Conservation (phyloP, 2,113 vertebrate species). For the Amia ocellicauda region DNA sequence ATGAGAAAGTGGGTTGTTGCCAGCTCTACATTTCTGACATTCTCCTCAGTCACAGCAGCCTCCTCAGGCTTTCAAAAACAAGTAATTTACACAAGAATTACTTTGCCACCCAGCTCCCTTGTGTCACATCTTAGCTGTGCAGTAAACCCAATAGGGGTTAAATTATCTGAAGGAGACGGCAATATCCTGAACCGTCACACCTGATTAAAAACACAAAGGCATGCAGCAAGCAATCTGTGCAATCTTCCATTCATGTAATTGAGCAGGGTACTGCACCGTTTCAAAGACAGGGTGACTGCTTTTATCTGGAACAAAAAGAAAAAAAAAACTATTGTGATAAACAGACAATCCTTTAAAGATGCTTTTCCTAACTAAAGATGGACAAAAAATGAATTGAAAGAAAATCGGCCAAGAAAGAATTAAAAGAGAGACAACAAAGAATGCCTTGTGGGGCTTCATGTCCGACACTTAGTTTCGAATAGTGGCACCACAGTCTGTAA, state of each 20-base stretch:
- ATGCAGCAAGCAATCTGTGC: background rate
- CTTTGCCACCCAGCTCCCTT: background rate
- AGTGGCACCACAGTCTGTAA: too few species aligned
- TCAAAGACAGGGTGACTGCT: slow-evolving; percentile 10
- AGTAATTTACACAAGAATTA: background rate
- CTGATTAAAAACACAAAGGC: slow-evolving; percentile 7
- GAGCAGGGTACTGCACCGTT: slow-evolving; percentile 3
- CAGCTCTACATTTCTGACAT: background rate
- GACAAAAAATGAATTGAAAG: too few species aligned
- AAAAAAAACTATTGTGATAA: background rate
- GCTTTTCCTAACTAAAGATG: background rate
- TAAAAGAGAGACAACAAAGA: too few species aligned
- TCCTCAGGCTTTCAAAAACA: background rate
- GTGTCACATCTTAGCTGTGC: background rate
- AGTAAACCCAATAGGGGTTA: background rate
- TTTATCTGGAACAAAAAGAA: slow-evolving; percentile 13
- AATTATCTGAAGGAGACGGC: background rate
- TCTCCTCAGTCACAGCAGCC: background rate
- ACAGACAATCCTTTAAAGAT: background rate
- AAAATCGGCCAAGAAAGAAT: too few species aligned
- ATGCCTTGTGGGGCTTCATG: too few species aligned
- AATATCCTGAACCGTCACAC: slow-evolving; percentile 10
- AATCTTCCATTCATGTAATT: slow-evolving; percentile 5
- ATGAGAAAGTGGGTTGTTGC: background rate
- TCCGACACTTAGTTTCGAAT: too few species aligned